A percentile compares a stretch with the other conserved stretches of the same genome.
Conservation (phyloP, 2,113 vertebrate species). For the Dolichallabes microphthalmus region DNA sequence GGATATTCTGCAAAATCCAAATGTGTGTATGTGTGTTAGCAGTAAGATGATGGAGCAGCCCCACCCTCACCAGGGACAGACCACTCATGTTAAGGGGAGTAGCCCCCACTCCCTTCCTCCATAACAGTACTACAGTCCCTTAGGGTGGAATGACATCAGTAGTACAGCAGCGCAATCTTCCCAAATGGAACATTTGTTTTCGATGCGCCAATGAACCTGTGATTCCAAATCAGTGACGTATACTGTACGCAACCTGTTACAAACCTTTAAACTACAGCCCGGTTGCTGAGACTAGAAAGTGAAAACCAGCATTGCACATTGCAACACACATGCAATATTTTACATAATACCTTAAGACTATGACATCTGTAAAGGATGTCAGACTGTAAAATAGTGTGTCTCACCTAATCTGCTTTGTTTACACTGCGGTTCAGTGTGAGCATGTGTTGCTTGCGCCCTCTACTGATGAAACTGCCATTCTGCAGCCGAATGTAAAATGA, state of each 20-base stretch:
- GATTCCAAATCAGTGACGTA: neutral
- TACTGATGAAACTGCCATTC: constrained; percentile 24
- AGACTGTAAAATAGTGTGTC: neutral
- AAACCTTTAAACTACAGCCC: neutral
- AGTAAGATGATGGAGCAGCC: constrained; percentile 18
- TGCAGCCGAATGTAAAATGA: constrained; percentile 22
- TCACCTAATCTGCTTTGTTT: constrained; percentile 6
- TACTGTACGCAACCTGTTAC: constrained; percentile 3
- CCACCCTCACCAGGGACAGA: constrained; percentile 28
- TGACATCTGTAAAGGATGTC: neutral
- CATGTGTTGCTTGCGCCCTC: constrained; percentile 16
- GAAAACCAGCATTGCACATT: neutral
- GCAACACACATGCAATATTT: neutral
- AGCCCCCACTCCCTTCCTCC: neutral
- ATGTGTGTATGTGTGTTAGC: constrained; percentile 19
- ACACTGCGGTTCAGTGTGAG: neutral
- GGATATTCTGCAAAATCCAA: constrained; percentile 50
- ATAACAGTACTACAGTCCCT: neutral
- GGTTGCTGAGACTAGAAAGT: neutral
- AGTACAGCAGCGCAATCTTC: constrained; percentile 6
- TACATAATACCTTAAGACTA: neutral
- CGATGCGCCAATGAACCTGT: neutral
- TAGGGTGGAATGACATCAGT: constrained; percentile 22
- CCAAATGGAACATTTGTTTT: neutral
- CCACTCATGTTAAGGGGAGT: neutral